Conservation (phyloP, 1,140 invertebrate species). For the Leptopilina clavipes region DNA sequence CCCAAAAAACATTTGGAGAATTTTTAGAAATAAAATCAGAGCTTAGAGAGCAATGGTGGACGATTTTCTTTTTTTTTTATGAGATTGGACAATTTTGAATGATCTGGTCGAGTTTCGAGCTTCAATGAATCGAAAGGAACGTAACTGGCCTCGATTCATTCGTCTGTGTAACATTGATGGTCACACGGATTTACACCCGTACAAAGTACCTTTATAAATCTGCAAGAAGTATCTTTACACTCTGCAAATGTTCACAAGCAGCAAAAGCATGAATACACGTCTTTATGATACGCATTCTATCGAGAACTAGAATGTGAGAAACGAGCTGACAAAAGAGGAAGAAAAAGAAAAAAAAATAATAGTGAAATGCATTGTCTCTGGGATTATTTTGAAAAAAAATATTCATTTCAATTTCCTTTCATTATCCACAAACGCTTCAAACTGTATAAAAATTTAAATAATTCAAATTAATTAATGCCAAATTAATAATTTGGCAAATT, state of each 20-base stretch:
- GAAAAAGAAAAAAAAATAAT: not conserved
- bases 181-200: constrained; percentile 13
- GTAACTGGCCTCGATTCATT: constrained; percentile 21
- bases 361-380: not conserved
- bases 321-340: not conserved
- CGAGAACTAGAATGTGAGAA: constrained; percentile 21
- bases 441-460: too few species aligned
- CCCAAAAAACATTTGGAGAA: too few species aligned
- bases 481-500: constrained; percentile 17
- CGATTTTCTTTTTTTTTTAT: not conserved
- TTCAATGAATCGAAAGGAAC: constrained; percentile 21
- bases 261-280: constrained; percentile 11
- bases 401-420: not conserved
- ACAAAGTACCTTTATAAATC: constrained; percentile 21
- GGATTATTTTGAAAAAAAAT: not conserved
- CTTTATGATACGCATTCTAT: constrained; percentile 11
- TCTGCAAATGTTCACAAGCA: constrained; percentile 14
- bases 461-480: too few species aligned
- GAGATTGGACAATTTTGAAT: not conserved
- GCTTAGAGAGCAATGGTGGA: not conserved
- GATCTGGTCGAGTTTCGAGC: constrained; percentile 21
- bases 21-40: not conserved
- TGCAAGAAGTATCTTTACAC: constrained; percentile 22
- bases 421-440: too few species aligned
- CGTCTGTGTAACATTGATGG: constrained; percentile 22